phyloP scores from a whole-genome alignment of 2,113 vertebrate species.

The Tupaia tana region DNA sequence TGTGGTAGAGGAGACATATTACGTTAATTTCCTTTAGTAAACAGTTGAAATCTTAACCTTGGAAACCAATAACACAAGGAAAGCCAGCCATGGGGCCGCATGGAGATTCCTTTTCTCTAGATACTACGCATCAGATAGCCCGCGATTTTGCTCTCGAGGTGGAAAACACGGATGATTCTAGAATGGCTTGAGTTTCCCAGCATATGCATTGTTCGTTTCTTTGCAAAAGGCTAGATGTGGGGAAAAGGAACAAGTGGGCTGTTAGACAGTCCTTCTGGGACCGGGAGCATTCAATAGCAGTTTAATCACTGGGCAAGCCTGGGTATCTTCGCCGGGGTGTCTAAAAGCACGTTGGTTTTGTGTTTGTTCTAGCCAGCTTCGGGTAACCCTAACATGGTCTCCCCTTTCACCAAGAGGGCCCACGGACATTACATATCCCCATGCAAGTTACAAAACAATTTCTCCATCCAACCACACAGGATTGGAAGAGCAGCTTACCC shows the following conservation, averaged over 20 bases:
- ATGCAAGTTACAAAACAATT: background rate
- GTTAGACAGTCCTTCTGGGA: background rate
- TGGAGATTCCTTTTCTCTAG: background rate
- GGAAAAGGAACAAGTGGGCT: background rate
- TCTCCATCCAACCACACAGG: fast-evolving
- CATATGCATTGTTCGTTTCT: fast-evolving
- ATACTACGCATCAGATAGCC: background rate
- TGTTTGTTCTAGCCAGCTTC: fast-evolving
- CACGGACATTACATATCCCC: fast-evolving
- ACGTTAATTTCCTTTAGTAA: background rate
- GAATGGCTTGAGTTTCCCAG: background rate
- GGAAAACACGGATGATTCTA: background rate
- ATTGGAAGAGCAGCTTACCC: fast-evolving
- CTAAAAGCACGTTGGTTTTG: background rate
- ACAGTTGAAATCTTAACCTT: slow-evolving; percentile 55
- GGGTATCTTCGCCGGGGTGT: background rate
- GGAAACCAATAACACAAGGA: background rate
- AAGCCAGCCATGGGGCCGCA: fast-evolving
- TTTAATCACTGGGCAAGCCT: background rate
- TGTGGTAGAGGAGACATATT: slow-evolving; percentile 30
- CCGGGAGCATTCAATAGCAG: background rate
- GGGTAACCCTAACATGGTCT: no score
- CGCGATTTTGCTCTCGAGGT: background rate
- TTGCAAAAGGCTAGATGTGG: background rate
- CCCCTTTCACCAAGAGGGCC: slow-evolving; percentile 1